A percentile compares a stretch with the other conserved stretches of the same genome.
Conservation (phyloP, 2,797 vertebrate species). For the Bradypodion pumilum region DNA sequence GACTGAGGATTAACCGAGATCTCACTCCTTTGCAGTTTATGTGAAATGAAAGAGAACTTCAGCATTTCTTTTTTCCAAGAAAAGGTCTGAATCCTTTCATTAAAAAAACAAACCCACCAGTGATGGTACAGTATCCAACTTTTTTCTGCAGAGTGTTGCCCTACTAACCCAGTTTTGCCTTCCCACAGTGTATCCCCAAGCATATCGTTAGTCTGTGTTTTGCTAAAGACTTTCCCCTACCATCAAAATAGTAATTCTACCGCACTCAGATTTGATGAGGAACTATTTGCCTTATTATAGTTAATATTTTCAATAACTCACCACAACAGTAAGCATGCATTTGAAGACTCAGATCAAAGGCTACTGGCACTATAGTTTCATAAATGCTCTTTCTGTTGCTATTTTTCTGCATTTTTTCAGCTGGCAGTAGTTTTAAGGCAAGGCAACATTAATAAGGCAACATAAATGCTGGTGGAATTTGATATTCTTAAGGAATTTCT, state of each 20-base stretch:
- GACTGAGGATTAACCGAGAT: not conserved
- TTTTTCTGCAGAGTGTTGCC: slow-evolving; percentile 1
- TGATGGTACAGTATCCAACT: not conserved
- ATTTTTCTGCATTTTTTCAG: not conserved
- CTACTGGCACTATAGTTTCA: not conserved
- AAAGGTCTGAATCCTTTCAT: not conserved
- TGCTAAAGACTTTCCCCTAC: not conserved
- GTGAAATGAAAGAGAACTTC: slow-evolving; percentile 6
- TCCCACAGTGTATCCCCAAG: not conserved
- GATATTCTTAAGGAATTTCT: not conserved
- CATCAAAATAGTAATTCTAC: slow-evolving; percentile 1
- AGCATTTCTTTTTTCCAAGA: not conserved
- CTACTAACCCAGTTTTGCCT: slow-evolving; percentile 15
- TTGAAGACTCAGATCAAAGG: not conserved
- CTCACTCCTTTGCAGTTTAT: not conserved
- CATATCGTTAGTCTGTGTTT: not conserved
- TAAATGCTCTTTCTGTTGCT: not conserved
- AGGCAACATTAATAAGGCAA: not conserved
- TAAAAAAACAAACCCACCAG: no score
- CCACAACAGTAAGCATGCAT: not conserved
- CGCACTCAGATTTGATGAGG: not conserved
- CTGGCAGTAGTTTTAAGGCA: not conserved
- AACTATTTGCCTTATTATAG: not conserved
- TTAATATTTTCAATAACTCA: slow-evolving; percentile 18
- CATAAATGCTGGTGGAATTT: not conserved